Conservation (phyloP, 2,113 vertebrate genomes). For the Channa maculata region DNA sequence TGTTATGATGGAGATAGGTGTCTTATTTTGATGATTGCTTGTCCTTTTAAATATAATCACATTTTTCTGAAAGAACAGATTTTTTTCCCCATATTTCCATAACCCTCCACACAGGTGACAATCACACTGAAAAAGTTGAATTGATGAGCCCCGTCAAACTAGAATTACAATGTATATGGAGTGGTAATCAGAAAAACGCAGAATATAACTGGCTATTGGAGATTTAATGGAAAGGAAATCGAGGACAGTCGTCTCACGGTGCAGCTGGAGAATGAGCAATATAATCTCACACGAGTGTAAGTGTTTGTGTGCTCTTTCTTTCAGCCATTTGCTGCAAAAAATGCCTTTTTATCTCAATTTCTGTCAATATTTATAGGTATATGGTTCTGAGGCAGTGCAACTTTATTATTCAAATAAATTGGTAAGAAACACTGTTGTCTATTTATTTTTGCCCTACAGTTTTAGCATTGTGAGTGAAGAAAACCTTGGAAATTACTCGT, state of each 20-base stretch:
- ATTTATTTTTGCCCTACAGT: slow-evolving; percentile 47
- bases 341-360: neutral
- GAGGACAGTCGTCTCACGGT: slow-evolving; percentile 50
- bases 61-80: neutral
- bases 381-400: too few species aligned
- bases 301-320: slow-evolving; percentile 22
- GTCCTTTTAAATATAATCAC: neutral
- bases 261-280: slow-evolving; percentile 56
- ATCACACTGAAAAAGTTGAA: slow-evolving; percentile 59
- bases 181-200: slow-evolving; percentile 36
- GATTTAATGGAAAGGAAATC: slow-evolving; percentile 66
- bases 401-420: too few species aligned
- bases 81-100: neutral
- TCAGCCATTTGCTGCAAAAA: neutral
- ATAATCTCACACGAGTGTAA: slow-evolving; percentile 66
- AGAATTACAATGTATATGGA: slow-evolving; percentile 71
- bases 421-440: too few species aligned
- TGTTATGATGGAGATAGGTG: neutral
- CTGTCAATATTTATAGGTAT: too few species aligned
- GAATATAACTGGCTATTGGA: slow-evolving; percentile 74
- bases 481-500: slow-evolving; percentile 78
- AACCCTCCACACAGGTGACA: slow-evolving; percentile 60
- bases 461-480: slow-evolving; percentile 65
- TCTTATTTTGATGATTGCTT: neutral
- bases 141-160: slow-evolving; percentile 53